Base-by-base conservation (phyloP, 2,888 invertebrate species). In the Hyposoter didymator region DNA sequence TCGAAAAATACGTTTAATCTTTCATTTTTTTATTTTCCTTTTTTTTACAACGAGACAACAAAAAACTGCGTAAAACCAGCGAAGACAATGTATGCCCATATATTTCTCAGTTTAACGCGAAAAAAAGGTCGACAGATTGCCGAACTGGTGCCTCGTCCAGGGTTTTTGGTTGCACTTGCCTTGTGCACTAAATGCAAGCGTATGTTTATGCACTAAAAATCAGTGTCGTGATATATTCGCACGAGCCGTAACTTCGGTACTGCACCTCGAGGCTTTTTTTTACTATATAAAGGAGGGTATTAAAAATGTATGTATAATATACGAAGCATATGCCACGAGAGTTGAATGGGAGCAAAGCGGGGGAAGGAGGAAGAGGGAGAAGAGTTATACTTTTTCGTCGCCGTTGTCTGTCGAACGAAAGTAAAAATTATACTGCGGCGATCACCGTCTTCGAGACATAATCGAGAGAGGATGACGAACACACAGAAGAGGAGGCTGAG, bases 361-460 rank as follows among this genome's bases (percentile, higher is more conserved):
- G 59, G 49, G 7, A 52, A n/a, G 7, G 49, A 52, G 49, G n/a
- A n/a, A 52, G n/a, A n/a, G 49, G 74, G 28, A 35, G 49, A 32
- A 32, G 47, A 28, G 19, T 67, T 59, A 28, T 45, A 59, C 59
- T 69, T 79, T 82, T 84, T 82, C 82, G 84, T 82, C 84, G 80
- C 79, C 43, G 64, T 78, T 81, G 59, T 82, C 78, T 81, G 78
- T 79, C 80, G 85, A 88, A 87, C 76, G 85, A 87, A 87, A 88
- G 86, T 88, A 81, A 87, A 86, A 83, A 86, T 84, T 82, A 75
- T 55, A 75, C 76, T 75, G 79, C 73, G 67, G 69, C 75, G 59
- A 83, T 75, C 43, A 35, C 49, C 45, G 73, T 75, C 49, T 67
- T 35, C 62, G 67, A 47, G 47, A 43, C 43, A 55, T 66, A 59